phyloP scores from a whole-genome alignment of 1,140 invertebrate species.

The Thrips palmi region DNA sequence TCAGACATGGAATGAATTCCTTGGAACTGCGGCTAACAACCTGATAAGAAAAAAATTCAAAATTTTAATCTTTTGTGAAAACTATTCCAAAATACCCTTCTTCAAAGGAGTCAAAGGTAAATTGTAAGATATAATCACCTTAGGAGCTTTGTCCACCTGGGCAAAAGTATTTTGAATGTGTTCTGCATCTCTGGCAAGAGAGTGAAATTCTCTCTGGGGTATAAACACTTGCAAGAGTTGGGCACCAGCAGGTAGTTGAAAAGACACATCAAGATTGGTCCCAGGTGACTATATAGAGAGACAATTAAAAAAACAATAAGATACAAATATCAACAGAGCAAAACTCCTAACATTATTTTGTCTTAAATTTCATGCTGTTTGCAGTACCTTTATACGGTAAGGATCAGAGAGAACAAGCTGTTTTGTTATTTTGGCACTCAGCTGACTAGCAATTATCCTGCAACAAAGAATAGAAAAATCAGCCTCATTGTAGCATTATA shows the following conservation, averaged over 20 bases:
- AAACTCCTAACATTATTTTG: slow-evolving; percentile 10
- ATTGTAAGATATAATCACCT: no score
- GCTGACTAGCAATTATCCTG: slow-evolving; percentile 60
- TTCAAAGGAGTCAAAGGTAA: no score
- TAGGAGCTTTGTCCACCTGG: slow-evolving; percentile 2
- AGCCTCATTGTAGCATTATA: slow-evolving; percentile 2
- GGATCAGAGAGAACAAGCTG: slow-evolving; percentile 61
- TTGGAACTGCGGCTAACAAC: slow-evolving; percentile 1
- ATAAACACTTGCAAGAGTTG: slow-evolving; percentile 62
- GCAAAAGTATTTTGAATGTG: slow-evolving; percentile 9
- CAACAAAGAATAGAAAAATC: slow-evolving; percentile 19
- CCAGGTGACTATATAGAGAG: slow-evolving; percentile 34
- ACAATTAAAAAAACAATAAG: slow-evolving; percentile 9
- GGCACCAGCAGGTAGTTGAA: slow-evolving; percentile 53
- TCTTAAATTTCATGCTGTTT: slow-evolving; percentile 2
- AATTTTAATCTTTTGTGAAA: not conserved
- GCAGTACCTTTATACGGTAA: slow-evolving; percentile 49
- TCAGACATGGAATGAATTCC: slow-evolving; percentile 10
- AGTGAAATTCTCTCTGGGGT: slow-evolving; percentile 35
- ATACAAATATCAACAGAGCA: slow-evolving; percentile 1
- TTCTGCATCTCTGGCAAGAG: slow-evolving; percentile 26
- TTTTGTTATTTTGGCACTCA: slow-evolving; percentile 52
- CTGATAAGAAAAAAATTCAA: slow-evolving; percentile 3
- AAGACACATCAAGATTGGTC: slow-evolving; percentile 37
- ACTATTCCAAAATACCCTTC: no score